A percentile compares a stretch with the other conserved stretches of the same genome.
phyloP scores from a whole-genome alignment of 2,113 vertebrate genomes.

The Anarrhichthys ocellatus region DNA sequence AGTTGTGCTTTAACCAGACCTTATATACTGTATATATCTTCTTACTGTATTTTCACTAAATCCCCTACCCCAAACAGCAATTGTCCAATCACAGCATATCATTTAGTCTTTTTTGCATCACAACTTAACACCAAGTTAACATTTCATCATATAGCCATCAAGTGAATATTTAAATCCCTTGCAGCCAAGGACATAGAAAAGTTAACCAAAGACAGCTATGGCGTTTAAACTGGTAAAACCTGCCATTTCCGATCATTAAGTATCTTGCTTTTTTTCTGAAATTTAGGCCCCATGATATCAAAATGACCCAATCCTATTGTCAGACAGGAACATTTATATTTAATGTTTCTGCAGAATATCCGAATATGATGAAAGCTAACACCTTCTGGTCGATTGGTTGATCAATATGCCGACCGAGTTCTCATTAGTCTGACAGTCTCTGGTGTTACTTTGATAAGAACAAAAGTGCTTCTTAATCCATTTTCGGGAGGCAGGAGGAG shows the following conservation, averaged over 20 bases:
- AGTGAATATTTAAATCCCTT: background rate
- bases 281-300: background rate
- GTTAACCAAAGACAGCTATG: background rate
- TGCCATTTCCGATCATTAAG: background rate
- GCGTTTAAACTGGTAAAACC: background rate
- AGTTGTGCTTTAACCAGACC: constrained; percentile 7
- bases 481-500: too few species aligned
- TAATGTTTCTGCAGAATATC: background rate
- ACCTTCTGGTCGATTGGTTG: too few species aligned
- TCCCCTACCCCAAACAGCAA: background rate
- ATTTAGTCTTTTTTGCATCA: background rate
- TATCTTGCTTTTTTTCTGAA: background rate
- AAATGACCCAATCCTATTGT: too few species aligned
- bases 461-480: too few species aligned
- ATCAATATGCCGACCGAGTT: too few species aligned
- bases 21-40: too few species aligned
- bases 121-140: background rate
- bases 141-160: background rate
- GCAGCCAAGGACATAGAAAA: background rate
- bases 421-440: too few species aligned
- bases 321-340: background rate
- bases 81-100: background rate
- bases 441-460: too few species aligned
- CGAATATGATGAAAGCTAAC: background rate
- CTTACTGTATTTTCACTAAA: background rate